Conservation (phyloP, 2,797 vertebrate species). For the Siniperca scherzeri region DNA sequence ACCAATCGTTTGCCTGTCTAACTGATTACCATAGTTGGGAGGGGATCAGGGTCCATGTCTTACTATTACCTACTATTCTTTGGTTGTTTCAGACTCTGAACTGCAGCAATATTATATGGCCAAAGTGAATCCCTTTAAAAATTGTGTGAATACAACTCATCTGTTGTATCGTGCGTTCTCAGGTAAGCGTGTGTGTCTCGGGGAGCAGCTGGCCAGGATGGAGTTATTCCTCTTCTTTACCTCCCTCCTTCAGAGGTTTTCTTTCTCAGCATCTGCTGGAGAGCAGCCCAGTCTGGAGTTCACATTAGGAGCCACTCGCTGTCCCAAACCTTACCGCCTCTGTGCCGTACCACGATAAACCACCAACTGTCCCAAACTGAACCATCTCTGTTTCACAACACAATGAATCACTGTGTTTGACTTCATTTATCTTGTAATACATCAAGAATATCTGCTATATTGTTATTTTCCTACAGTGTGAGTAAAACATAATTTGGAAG, state of each 20-base stretch:
- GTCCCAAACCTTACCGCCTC: slow-evolving; percentile 83
- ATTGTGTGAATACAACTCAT: background rate
- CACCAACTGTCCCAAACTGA: slow-evolving; percentile 12
- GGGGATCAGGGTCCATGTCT: background rate
- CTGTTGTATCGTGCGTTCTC: slow-evolving; percentile 15
- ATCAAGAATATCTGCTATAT: background rate
- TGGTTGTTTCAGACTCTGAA: background rate
- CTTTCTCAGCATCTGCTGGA: slow-evolving; percentile 71
- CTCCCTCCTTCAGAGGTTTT: slow-evolving; percentile 88
- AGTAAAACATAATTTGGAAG: background rate
- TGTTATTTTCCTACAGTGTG: background rate
- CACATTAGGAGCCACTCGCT: slow-evolving; percentile 63
- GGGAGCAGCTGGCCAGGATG: slow-evolving; percentile 84
- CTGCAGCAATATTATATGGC: background rate
- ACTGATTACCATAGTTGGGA: background rate
- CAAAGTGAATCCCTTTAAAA: background rate
- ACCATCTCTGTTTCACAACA: slow-evolving; percentile 67
- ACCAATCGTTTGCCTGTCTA: background rate
- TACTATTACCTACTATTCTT: background rate
- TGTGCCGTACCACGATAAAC: slow-evolving; percentile 67
- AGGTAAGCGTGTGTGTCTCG: slow-evolving; percentile 87
- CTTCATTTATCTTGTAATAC: background rate
- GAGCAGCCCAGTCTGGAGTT: slow-evolving; percentile 74
- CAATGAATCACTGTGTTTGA: background rate
- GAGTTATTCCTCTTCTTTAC: slow-evolving; percentile 86